Conservation (phyloP, 1,140 invertebrate species). For the Lepidurus packardi region DNA sequence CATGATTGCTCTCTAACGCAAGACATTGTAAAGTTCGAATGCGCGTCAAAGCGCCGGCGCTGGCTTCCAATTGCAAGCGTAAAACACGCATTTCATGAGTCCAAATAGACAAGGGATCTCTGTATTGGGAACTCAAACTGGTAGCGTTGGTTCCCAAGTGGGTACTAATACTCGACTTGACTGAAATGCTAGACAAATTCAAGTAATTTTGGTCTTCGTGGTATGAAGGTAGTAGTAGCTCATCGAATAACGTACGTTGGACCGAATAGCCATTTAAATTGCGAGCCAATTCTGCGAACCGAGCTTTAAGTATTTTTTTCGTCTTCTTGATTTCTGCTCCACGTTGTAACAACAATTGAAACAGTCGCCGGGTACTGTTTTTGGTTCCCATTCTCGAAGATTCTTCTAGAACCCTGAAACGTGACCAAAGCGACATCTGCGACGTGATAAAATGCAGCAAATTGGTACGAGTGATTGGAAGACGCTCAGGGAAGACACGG, state of each 20-base stretch:
- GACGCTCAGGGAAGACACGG: not conserved
- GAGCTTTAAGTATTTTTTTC: not conserved
- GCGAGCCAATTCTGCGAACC: not conserved
- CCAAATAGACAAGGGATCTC: not conserved
- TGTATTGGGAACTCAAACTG: not conserved
- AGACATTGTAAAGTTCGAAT: slow-evolving; percentile 2
- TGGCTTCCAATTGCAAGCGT: not conserved
- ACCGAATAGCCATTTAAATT: not conserved
- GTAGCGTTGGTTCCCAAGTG: not conserved
- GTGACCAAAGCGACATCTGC: not conserved
- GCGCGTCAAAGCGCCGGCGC: not conserved
- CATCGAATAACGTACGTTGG: not conserved
- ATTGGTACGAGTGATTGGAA: slow-evolving; percentile 5
- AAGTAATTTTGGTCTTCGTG: not conserved
- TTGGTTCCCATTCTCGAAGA: not conserved
- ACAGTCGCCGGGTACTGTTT: not conserved
- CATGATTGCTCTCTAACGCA: not conserved
- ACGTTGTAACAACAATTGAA: not conserved
- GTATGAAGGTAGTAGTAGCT: not conserved
- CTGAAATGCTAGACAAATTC: not conserved
- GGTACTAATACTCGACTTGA: not conserved
- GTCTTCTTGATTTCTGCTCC: not conserved
- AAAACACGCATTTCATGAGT: not conserved
- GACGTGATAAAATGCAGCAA: not conserved
- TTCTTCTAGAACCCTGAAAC: not conserved